These are phyloP conservation scores for Lymantria dispar DNA, from an alignment of 2,888 invertebrate species.

Conservation along the genomic window DNA sequence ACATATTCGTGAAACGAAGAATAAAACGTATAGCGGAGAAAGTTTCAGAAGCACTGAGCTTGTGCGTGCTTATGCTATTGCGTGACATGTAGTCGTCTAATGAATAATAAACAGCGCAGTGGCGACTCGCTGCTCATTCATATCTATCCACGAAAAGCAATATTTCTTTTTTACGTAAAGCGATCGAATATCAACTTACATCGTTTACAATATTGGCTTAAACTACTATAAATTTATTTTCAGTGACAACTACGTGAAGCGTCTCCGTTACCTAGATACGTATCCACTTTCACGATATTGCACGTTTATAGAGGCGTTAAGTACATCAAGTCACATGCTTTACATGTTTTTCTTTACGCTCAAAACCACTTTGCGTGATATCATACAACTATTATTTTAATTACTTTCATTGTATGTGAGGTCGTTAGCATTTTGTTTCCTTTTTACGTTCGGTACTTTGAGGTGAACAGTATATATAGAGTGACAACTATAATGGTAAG, in stretches of 20 bases:
- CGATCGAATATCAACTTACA: conserved; percentile 62
- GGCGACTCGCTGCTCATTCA: conserved; percentile 76
- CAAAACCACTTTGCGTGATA: conserved; percentile 69
- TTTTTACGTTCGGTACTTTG: conserved; percentile 55
- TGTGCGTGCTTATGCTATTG: conserved; percentile 72
- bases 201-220: conserved; percentile 52
- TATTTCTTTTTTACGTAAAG: conserved; percentile 70
- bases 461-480: conserved; percentile 39
- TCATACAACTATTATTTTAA: conserved; percentile 73
- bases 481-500: conserved; percentile 43
- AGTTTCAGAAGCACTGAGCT: conserved; percentile 68
- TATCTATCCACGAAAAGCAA: conserved; percentile 72
- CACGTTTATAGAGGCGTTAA: background rate
- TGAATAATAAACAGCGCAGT: conserved; percentile 78
- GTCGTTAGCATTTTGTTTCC: conserved; percentile 55
- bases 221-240: conserved; percentile 43
- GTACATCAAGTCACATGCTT: conserved; percentile 37
- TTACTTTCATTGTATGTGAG: conserved; percentile 68
- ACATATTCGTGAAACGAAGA: conserved; percentile 26
- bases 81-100: conserved; percentile 77
- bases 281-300: conserved; percentile 7
- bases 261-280: conserved; percentile 43
- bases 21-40: conserved; percentile 48
- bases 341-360: conserved; percentile 47
- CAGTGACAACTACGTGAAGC: conserved; percentile 25